Evolutionary conservation across 2,113 vertebrate genomes (phyloP), one percentile per base, ranked within the genome.

Genomic region (Hemibagrus wyckioides): DNA sequence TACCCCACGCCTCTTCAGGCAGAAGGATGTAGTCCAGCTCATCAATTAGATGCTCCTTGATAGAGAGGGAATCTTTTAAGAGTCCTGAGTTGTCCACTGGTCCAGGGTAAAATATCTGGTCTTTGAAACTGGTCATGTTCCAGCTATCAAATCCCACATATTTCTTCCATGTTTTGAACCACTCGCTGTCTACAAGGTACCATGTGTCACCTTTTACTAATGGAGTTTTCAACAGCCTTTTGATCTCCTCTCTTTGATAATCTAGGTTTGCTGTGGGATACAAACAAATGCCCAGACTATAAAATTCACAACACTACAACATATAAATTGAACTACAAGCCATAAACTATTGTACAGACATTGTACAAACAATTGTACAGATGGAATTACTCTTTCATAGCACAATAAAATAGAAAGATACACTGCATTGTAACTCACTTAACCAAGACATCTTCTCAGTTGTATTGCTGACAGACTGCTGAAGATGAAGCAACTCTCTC

Each of bases 91-190:
- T 99, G 93, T 99, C 97, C 91, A 99, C 97, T 13, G 97, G 97
- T 91, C 98, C 98, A 81, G 98, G 98, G 92, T 99, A 98, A 87
- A 97, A 97, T 93, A 96, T 97, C 92, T 99, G 97, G 93, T 98
- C 97, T 86, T 97, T 97, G 97, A 97, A 97, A 92, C 98, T 97
- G 90, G 97, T 97, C 93, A 97, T 98, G 94, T 99, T 97, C 97
- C 97, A 99, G 90, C 96, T 98, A 94, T 99, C 97, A 96, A 96
- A 99, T 65, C 98, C 97, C 95, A 99, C 98, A 96, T 99, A 99
- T 94, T 98, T 98, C 93, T 99, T 99, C 98, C 98, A 99, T 94
- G 97, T 97, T 94, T 99, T 99, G 94, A 99, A 99, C 98, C 98
- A 99, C 91, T 94, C 96, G 94, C 97, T 98, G 95, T 99, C 98